phyloP scores from a whole-genome alignment of 2,797 vertebrate genomes.

The Spinus pinus region DNA sequence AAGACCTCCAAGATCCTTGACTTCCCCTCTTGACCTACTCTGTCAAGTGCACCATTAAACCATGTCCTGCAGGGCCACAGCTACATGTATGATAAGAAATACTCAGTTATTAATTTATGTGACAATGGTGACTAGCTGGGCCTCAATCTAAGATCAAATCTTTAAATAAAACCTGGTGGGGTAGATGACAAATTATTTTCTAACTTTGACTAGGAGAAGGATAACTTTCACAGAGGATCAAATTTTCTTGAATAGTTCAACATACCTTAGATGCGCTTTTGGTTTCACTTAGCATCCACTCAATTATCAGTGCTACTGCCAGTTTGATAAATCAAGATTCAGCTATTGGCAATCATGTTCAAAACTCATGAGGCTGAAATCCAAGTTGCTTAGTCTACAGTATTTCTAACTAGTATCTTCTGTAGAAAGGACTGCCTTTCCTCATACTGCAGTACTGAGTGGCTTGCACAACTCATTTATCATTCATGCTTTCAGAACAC shows the following conservation, averaged over 20 bases:
- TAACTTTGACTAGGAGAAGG: background rate
- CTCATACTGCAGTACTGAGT: background rate
- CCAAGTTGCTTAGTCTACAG: background rate
- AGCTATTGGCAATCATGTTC: background rate
- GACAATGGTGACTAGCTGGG: no score
- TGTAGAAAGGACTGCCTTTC: background rate
- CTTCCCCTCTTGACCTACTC: background rate
- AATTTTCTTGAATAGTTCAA: background rate
- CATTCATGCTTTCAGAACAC: background rate
- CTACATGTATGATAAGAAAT: background rate
- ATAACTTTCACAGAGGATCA: background rate
- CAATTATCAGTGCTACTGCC: background rate
- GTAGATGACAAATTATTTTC: background rate
- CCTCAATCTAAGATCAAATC: background rate
- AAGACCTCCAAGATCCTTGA: background rate
- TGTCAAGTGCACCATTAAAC: background rate
- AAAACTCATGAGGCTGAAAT: background rate
- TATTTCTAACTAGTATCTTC: background rate
- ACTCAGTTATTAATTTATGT: background rate
- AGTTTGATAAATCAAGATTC: background rate
- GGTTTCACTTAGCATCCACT: background rate
- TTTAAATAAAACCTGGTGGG: background rate
- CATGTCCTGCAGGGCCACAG: background rate
- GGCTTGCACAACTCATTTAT: background rate
- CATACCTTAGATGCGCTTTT: background rate